These are phyloP conservation scores for Probaryconus sp. DNA, from an alignment of 1,140 invertebrate species.

Conservation along the genomic window DNA sequence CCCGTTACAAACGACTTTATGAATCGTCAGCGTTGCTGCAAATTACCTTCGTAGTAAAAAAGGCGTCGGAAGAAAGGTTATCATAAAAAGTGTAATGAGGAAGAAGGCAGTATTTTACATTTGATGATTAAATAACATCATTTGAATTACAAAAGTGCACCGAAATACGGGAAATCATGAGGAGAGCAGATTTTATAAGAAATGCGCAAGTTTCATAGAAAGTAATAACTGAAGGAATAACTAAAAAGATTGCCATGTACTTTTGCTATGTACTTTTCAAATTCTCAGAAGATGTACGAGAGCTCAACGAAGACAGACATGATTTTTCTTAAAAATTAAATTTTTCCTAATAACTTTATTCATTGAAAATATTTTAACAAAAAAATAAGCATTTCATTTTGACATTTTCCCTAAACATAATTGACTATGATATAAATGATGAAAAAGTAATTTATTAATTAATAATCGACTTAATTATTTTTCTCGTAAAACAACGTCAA, in stretches of 20 bases:
- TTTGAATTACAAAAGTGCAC: constrained; percentile 26
- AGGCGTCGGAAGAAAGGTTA: neutral
- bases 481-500: too few relatives aligned
- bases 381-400: too few relatives aligned
- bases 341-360: too few relatives aligned
- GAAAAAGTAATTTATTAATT: too few relatives aligned
- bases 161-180: neutral
- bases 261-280: constrained; percentile 3
- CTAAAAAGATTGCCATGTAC: constrained; percentile 23
- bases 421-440: too few relatives aligned
- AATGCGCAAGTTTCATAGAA: constrained; percentile 9
- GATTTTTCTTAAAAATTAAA: too few relatives aligned
- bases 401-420: too few relatives aligned
- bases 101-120: neutral
- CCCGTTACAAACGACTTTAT: constrained; percentile 17
- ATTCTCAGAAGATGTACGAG: too few relatives aligned
- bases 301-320: too few relatives aligned
- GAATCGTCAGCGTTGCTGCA: constrained; percentile 17
- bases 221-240: constrained; percentile 39
- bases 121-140: constrained; percentile 34
- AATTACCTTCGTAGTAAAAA: constrained; percentile 16
- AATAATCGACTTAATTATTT: too few relatives aligned
- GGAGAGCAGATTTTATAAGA: constrained; percentile 18
- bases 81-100: constrained; percentile 19
- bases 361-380: too few relatives aligned